Base-by-base conservation (phyloP, 2,888 invertebrate genomes). In the Tetranychus truncatus region DNA sequence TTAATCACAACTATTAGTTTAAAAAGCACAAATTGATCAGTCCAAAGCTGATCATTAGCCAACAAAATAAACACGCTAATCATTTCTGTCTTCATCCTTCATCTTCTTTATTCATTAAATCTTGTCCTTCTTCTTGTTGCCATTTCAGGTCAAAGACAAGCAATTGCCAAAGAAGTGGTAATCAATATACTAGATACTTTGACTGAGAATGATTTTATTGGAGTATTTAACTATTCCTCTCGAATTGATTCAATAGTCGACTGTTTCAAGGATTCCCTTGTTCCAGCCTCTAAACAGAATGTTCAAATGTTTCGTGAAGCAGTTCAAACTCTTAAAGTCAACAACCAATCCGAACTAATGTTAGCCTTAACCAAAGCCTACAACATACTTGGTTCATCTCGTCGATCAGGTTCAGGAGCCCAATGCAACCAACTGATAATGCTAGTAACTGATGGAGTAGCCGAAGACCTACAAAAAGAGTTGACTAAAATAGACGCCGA, bases 371-470 rank as follows among this genome's bases (percentile, higher is more conserved):
- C 20, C 18, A 67, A 75, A 45, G 72, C 75, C 8, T 71, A 55
- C 44, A 7, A 45, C 8, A 72, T 72, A 8, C 66, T 72, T 18
- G n/a, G 71, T 66, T 8, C 34, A 15, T 24, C 71, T 4, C 75
- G 75, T 67, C 69, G 74, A n/a, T 6, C 75, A 20, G 74, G 76
- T 73, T 88, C 88, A 80, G 93, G 93, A 6, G 90, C 91, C 80
- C 91, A 94, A 81, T 99, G 99, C 82, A 99, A 99, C 85, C 90
- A 95, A 85, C 96, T 95, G 46, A 96, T 99, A 81, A 96, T 99
- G 96, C 85, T 99, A 79, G 89, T 99, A 80, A 96, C 97, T n/a
- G 72, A 72, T 45, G 72, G 72, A 44, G 72, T n/a, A 1, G 11
- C 34, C 9, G 72, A 72, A 45, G 45, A 72, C 44, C 15, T 72